Percentiles rank a stretch among this genome's conserved stretches.
These are phyloP conservation scores for Lysiphlebus fabarum DNA, from an alignment of 1,140 invertebrate genomes.

Conservation along the genomic window DNA sequence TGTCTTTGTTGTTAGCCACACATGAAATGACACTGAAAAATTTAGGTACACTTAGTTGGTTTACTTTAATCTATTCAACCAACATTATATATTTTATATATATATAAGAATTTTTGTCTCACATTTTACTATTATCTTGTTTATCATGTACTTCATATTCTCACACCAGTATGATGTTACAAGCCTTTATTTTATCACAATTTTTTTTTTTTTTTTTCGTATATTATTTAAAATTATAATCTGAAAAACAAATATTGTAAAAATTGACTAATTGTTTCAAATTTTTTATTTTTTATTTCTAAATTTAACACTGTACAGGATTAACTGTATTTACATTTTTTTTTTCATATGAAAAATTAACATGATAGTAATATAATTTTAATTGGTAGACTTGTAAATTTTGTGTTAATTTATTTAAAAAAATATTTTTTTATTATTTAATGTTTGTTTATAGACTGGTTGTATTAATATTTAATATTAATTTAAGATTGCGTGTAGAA, in stretches of 20 bases:
- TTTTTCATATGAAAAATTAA: too few species aligned
- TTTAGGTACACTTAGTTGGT: background rate
- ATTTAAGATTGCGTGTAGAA: background rate
- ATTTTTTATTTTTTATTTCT: background rate
- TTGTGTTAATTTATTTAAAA: too few species aligned
- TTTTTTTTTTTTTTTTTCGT: constrained; percentile 4
- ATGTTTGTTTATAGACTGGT: too few species aligned
- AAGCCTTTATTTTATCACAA: constrained; percentile 4
- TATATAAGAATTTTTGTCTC: background rate
- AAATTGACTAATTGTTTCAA: background rate
- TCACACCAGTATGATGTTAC: background rate
- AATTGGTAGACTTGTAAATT: too few species aligned
- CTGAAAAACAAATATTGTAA: background rate
- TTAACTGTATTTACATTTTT: too few species aligned
- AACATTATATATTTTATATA: background rate
- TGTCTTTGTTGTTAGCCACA: background rate
- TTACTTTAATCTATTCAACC: background rate
- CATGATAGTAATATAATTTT: too few species aligned
- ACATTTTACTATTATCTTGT: background rate
- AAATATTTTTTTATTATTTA: too few species aligned
- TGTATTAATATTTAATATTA: background rate
- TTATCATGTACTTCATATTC: background rate
- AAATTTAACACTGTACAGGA: too few species aligned
- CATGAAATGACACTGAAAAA: background rate
- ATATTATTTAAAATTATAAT: background rate